These are phyloP conservation scores for Polyploca ridens DNA, from an alignment of 2,888 invertebrate genomes.

Conservation along the genomic window DNA sequence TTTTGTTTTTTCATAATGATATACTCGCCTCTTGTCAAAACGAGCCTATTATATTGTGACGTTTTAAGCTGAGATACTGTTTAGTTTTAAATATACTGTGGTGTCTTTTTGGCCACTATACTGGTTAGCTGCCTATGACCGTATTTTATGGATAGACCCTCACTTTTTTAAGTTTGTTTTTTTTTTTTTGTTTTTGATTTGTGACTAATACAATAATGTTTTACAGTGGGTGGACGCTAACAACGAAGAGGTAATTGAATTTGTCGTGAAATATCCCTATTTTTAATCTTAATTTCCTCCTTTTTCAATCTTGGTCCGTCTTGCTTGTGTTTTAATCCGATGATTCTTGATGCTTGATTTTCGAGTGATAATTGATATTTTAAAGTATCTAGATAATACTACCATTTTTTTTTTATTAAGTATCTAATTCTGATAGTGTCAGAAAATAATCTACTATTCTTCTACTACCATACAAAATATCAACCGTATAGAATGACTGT, in stretches of 20 bases:
- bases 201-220: slow-evolving; percentile 80
- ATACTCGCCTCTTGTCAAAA: too few species aligned
- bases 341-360: not conserved
- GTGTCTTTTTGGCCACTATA: not conserved
- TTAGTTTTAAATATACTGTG: not conserved
- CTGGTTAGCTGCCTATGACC: not conserved
- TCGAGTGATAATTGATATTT: too few species aligned
- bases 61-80: not conserved
- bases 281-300: not conserved
- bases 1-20: too few species aligned
- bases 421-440: too few species aligned
- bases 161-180: slow-evolving; percentile 34
- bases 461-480: too few species aligned
- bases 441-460: too few species aligned
- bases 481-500: too few species aligned
- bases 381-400: too few species aligned
- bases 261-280: slow-evolving; percentile 10
- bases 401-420: too few species aligned
- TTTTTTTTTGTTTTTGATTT: slow-evolving; percentile 48
- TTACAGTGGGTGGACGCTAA: slow-evolving; percentile 88
- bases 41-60: too few species aligned
- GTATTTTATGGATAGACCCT: slow-evolving; percentile 18
- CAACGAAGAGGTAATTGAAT: slow-evolving; percentile 85
- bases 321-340: not conserved
- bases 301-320: not conserved